Base-by-base conservation (phyloP, 2,113 vertebrate genomes). In the Eonycteris spelaea region DNA sequence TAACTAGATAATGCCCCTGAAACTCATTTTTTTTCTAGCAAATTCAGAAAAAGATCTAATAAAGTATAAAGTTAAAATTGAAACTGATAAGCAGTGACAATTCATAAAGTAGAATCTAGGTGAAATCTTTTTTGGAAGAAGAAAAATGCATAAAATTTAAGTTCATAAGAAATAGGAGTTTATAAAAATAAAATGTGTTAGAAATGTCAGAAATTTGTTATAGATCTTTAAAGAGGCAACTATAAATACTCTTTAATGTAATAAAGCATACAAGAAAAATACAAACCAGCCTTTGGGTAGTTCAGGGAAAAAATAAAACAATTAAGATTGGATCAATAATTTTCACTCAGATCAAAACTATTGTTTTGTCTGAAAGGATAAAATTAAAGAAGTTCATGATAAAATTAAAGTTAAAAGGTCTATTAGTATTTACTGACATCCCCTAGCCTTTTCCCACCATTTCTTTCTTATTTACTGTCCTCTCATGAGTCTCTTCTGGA, bases 321-420 rank as follows among this genome's bases (percentile, higher is more conserved):
- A 61, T 18, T 18, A 89, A 83, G 40, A 94, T 0, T 40, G 38
- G 6, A 68, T 78, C 2, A 61, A 53, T 63, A 70, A 94, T 79
- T 95, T 94, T 93, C 40, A 75, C 55, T 88, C 33, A 90, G 28
- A 91, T 90, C 40, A 92, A 94, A 96, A 95, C 30, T 61, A 86
- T 24, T 95, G 30, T 80, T 65, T 28, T 90, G 12, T 7, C 26
- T 79, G 6, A 94, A 92, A 90, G 6, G 26, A 75, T 11, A 94
- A 96, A 96, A 78, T n/a, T 43, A 65, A 84, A 87, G 30, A 86
- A 89, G 35, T 95, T 88, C n/a, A 61, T 16, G 1, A 55, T 26
- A 94, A 97, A 92, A 88, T 57, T 4, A 75, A 70, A 77, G 11
- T 90, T 57, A 83, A 68, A 67, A 91, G 61, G 70, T 71, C 67